Evolutionary conservation across 1,140 invertebrate species (phyloP), one percentile per base, ranked within the genome.

Genomic region (Sinonovacula constricta): DNA sequence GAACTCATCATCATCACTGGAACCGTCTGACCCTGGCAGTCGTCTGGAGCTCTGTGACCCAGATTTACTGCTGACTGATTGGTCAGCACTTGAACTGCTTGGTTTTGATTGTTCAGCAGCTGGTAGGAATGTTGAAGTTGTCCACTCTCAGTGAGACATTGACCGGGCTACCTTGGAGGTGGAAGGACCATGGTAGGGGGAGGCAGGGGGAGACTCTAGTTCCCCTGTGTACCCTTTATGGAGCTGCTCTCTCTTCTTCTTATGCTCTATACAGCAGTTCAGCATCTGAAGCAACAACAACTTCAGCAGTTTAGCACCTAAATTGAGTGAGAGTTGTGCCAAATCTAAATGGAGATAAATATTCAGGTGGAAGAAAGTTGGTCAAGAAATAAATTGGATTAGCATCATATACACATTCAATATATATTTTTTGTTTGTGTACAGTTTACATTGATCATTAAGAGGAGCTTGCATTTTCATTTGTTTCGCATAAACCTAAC

Each of bases 251-350:
- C 88, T 93, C 92, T 90, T 94, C 62, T 88, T 93, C 81, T 93
- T 94, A 74, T 95, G 93, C 69, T 95, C 94, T 80, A 99, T 97
- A 90, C 98, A 99, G 88, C 96, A 97, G 89, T 99, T 99, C 10
- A 99, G 91, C 94, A 99, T 96, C 93, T 99, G 94, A 49, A 88
- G 88, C n/a, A n/a, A n/a, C n/a, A n/a, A n/a, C n/a, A n/a, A n/a
- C n/a, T n/a, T n/a, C n/a, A n/a, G n/a, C n/a, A n/a, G n/a, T n/a
- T n/a, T n/a, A n/a, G n/a, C n/a, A n/a, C n/a, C n/a, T n/a, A n/a
- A n/a, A n/a, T n/a, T n/a, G n/a, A n/a, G n/a, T n/a, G n/a, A n/a
- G n/a, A n/a, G n/a, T n/a, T n/a, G n/a, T n/a, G n/a, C n/a, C n/a
- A n/a, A n/a, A n/a, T n/a, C n/a, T n/a, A n/a, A n/a, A n/a, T n/a